phyloP scores from a whole-genome alignment of 1,140 invertebrate species.

The Batillaria attramentaria region DNA sequence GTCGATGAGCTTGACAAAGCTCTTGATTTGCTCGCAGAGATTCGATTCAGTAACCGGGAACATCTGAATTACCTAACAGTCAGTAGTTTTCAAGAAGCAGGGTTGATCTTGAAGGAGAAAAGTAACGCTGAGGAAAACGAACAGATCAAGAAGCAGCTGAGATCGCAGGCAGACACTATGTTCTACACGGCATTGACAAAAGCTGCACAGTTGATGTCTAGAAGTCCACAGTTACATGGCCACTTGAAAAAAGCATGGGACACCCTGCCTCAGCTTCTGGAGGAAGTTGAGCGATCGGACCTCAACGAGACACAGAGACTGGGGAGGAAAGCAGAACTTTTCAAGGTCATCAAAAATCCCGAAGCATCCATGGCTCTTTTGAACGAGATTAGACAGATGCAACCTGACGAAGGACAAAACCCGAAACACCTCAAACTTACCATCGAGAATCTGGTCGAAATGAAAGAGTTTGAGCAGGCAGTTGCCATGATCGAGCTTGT shows the following conservation, averaged over 20 bases:
- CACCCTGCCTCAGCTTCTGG: constrained; percentile 5
- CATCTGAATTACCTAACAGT: too few species aligned
- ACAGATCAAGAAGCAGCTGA: background rate
- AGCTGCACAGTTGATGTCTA: background rate
- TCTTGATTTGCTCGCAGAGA: too few species aligned
- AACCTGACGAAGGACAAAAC: constrained; percentile 15
- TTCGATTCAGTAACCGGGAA: too few species aligned
- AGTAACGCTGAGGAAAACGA: background rate
- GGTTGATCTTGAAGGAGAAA: constrained; percentile 22
- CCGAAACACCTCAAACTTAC: constrained; percentile 16
- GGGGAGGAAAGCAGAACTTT: constrained; percentile 6
- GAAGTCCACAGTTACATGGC: background rate
- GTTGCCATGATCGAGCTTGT: constrained; percentile 14
- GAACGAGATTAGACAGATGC: constrained; percentile 3
- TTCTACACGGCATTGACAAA: constrained; percentile 13
- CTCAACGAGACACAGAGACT: background rate
- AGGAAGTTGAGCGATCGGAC: background rate
- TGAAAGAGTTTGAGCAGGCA: constrained; percentile 4
- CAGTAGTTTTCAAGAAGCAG: constrained; percentile 16
- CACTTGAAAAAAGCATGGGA: constrained; percentile 14
- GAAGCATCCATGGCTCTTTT: constrained; percentile 4
- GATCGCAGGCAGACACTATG: constrained; percentile 7
- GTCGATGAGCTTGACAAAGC: background rate
- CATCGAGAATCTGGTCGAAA: constrained; percentile 5
- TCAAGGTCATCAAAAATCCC: constrained; percentile 6